A percentile compares a stretch with the other conserved stretches of the same genome.
These are phyloP conservation scores for Cyphomyrmex costatus DNA, from an alignment of 1,140 invertebrate genomes.

Conservation along the genomic window DNA sequence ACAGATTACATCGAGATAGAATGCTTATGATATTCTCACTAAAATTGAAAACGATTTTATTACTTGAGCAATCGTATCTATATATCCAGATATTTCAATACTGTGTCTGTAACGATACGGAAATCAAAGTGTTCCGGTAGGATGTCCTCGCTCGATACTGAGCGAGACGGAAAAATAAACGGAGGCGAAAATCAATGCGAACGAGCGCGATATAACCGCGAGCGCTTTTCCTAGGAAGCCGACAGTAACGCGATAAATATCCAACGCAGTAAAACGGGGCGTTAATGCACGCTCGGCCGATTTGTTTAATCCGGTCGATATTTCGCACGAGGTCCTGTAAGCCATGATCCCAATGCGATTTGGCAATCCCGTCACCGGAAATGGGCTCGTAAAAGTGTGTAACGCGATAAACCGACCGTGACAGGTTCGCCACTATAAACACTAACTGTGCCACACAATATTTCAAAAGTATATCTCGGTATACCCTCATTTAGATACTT, in stretches of 20 bases:
- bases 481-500: background rate
- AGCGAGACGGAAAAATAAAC: slow-evolving; percentile 41
- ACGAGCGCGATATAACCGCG: slow-evolving; percentile 32
- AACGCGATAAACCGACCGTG: slow-evolving; percentile 56
- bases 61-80: background rate
- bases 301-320: slow-evolving; percentile 63
- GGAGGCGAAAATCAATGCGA: slow-evolving; percentile 42
- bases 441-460: slow-evolving; percentile 24
- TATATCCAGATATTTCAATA: slow-evolving; percentile 18
- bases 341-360: slow-evolving; percentile 56
- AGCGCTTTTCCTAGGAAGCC: slow-evolving; percentile 51
- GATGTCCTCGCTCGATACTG: slow-evolving; percentile 24
- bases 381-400: slow-evolving; percentile 62
- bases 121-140: slow-evolving; percentile 36
- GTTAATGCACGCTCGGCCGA: slow-evolving; percentile 56
- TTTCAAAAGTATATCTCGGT: slow-evolving; percentile 28
- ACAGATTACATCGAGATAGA: background rate
- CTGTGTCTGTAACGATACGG: background rate
- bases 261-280: slow-evolving; percentile 53
- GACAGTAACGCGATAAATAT: slow-evolving; percentile 58
- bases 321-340: slow-evolving; percentile 43
- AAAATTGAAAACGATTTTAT: background rate
- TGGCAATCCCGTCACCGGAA: slow-evolving; percentile 61
- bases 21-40: background rate
- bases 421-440: slow-evolving; percentile 2